Percentiles rank a stretch among this genome's conserved stretches.
Conservation (phyloP, 1,140 invertebrate genomes). For the Pentalonia nigronervosa region DNA sequence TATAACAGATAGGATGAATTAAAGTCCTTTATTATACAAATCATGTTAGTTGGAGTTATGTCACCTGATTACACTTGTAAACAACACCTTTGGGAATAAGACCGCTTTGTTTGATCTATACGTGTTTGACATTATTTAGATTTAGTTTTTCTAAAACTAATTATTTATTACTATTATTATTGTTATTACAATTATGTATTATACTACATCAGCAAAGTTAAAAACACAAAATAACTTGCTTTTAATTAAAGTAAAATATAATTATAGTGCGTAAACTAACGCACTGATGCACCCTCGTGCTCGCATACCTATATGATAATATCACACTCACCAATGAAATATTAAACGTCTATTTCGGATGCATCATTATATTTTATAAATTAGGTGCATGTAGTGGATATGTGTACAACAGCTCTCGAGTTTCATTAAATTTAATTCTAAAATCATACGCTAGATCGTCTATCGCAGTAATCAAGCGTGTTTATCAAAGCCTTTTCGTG, state of each 20-base stretch:
- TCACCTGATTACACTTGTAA: conserved; percentile 5
- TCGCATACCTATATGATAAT: not conserved
- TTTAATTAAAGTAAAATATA: not conserved
- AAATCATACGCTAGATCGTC: not conserved
- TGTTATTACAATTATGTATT: not conserved
- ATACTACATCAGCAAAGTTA: not conserved
- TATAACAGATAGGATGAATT: not conserved
- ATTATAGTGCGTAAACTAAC: not conserved
- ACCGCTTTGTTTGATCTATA: not conserved
- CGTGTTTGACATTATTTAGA: not conserved
- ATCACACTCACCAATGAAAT: not conserved
- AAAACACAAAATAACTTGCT: not conserved
- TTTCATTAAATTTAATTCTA: not conserved
- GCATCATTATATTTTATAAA: not conserved
- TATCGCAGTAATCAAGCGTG: not conserved
- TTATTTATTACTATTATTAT: not conserved
- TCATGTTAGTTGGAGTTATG: not conserved
- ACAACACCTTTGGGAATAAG: conserved; percentile 17
- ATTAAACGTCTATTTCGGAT: not conserved
- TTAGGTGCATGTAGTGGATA: not conserved
- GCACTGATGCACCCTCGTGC: not conserved
- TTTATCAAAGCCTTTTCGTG: not conserved
- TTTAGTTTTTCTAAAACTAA: not conserved
- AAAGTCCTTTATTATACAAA: not conserved
- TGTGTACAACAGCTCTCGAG: not conserved